phyloP scores from a whole-genome alignment of 2,113 vertebrate species.

The Grallaria varia region DNA sequence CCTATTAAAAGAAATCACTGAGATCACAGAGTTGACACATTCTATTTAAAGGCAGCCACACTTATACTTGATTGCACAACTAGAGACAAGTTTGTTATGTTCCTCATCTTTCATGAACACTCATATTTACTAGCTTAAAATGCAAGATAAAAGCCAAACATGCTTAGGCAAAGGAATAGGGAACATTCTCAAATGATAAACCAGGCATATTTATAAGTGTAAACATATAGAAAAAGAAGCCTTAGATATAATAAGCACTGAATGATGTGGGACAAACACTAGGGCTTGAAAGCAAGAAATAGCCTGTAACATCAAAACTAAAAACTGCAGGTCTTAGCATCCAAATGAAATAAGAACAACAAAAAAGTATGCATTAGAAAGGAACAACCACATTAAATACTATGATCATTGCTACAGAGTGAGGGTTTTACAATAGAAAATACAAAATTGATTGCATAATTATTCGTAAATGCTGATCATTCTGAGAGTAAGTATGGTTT shows the following conservation, averaged over 20 bases:
- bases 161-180: not conserved
- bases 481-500: not conserved
- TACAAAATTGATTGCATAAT: not conserved
- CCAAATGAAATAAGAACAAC: slow-evolving; percentile 4
- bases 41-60: slow-evolving; percentile 18
- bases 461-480: not conserved
- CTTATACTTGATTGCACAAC: slow-evolving; percentile 7
- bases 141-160: not conserved
- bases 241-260: not conserved
- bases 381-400: too few species aligned
- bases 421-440: not conserved
- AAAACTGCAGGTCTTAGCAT: slow-evolving; percentile 21
- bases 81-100: slow-evolving; percentile 25
- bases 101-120: not conserved
- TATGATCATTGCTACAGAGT: not conserved
- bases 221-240: slow-evolving; percentile 42
- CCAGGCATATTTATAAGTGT: not conserved
- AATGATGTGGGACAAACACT: not conserved
- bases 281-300: slow-evolving; percentile 47
- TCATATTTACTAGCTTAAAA: slow-evolving; percentile 36
- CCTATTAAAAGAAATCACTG: not conserved
- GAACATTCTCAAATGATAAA: slow-evolving; percentile 22
- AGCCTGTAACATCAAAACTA: slow-evolving; percentile 24
- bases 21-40: slow-evolving; percentile 37
- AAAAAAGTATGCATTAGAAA: not conserved